A percentile compares a stretch with the other conserved stretches of the same genome.
Conservation (phyloP, 1,140 invertebrate genomes). For the Sarcophaga bullata region DNA sequence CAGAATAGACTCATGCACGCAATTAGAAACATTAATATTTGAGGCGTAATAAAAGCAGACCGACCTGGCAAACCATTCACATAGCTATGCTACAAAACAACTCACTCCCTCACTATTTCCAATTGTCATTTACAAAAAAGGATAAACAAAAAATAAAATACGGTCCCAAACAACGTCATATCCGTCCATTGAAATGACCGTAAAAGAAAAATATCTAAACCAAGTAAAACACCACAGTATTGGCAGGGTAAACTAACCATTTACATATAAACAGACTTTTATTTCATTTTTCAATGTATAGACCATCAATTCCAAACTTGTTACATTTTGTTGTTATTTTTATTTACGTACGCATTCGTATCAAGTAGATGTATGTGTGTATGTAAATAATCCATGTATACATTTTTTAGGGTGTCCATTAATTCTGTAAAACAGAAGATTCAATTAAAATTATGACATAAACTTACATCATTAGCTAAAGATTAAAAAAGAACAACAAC, state of each 20-base stretch:
- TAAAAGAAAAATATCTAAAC: neutral
- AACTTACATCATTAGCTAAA: too few relatives aligned
- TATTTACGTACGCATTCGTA: neutral
- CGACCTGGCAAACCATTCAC: too few relatives aligned
- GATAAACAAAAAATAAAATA: neutral
- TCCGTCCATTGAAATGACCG: neutral
- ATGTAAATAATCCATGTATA: neutral
- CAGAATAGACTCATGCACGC: too few relatives aligned
- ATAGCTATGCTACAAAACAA: too few relatives aligned
- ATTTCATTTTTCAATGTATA: too few relatives aligned
- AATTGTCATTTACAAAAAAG: neutral
- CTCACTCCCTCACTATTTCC: too few relatives aligned
- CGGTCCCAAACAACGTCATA: neutral
- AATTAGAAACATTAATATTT: too few relatives aligned
- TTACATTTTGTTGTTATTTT: neutral
- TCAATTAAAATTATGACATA: too few relatives aligned
- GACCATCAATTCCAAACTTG: neutral
- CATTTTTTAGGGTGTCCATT: neutral
- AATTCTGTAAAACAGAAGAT: too few relatives aligned
- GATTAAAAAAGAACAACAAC: too few relatives aligned
- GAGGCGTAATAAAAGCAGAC: too few relatives aligned
- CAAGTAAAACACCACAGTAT: neutral
- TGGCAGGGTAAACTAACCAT: neutral
- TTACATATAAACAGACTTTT: neutral
- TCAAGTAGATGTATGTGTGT: neutral